Conservation (phyloP, 1,140 invertebrate species). For the Popillia japonica region DNA sequence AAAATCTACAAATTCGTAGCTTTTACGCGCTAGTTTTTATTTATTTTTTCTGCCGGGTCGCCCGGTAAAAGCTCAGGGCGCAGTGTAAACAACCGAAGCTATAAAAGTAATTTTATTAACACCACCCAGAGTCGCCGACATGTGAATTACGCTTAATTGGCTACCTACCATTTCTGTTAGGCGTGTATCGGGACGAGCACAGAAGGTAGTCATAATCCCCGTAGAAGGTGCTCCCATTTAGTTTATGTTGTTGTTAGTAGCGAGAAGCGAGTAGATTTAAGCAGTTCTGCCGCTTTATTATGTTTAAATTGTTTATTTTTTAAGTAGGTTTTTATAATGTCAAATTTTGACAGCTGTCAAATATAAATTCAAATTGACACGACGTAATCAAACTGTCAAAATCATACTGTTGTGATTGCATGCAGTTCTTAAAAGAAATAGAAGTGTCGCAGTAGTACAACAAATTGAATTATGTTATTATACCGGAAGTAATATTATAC, state of each 20-base stretch:
- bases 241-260: too few relatives aligned
- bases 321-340: too few relatives aligned
- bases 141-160: slow-evolving; percentile 33
- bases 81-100: slow-evolving; percentile 21
- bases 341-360: too few relatives aligned
- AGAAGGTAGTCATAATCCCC: too few relatives aligned
- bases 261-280: too few relatives aligned
- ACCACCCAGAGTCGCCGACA: slow-evolving; percentile 25
- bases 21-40: slow-evolving; percentile 22
- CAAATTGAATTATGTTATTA: slow-evolving; percentile 15
- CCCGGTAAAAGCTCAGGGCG: not conserved
- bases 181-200: not conserved
- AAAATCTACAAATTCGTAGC: slow-evolving; percentile 30
- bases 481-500: slow-evolving; percentile 14
- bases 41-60: slow-evolving; percentile 21
- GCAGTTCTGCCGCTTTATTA: too few relatives aligned
- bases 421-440: too few relatives aligned
- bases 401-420: too few relatives aligned
- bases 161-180: slow-evolving; percentile 29
- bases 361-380: too few relatives aligned
- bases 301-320: too few relatives aligned
- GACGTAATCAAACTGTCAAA: too few relatives aligned
- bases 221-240: too few relatives aligned
- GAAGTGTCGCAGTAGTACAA: not conserved
- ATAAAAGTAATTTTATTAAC: slow-evolving; percentile 36